A percentile compares a stretch with the other conserved stretches of the same genome.
Conservation (phyloP, 2,797 vertebrate species). For the Rachycentron canadum region DNA sequence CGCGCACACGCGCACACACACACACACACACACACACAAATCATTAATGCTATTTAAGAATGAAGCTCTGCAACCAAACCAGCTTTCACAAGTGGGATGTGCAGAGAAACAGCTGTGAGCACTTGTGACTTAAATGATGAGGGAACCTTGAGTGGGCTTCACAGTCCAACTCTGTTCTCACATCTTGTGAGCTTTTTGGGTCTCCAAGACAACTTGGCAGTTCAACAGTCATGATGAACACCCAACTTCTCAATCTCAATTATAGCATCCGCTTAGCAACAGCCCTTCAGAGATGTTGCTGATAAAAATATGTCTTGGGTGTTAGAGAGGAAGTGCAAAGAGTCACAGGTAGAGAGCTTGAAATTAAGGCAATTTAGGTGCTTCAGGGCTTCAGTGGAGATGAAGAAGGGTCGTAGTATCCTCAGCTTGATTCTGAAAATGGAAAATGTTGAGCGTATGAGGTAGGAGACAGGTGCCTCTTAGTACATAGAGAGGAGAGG, state of each 20-base stretch:
- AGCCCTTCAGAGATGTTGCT: background rate
- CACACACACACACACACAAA: no score
- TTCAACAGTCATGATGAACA: background rate
- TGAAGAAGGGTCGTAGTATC: background rate
- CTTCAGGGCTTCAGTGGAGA: background rate
- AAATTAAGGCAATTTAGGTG: conserved; percentile 24
- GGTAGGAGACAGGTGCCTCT: background rate
- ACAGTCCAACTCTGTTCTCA: background rate
- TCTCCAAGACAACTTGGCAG: conserved; percentile 19
- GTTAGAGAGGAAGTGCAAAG: background rate
- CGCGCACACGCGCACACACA: background rate
- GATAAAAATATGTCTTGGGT: background rate
- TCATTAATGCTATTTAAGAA: background rate
- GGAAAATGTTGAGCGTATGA: background rate
- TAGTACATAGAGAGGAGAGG: background rate
- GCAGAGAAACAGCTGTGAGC: conserved; percentile 28
- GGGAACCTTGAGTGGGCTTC: background rate
- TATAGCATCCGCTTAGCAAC: background rate
- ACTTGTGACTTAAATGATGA: conserved; percentile 7
- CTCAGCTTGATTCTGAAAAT: background rate
- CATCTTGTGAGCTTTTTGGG: conserved; percentile 9
- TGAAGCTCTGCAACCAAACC: background rate
- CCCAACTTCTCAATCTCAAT: background rate
- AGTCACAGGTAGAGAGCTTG: conserved; percentile 2
- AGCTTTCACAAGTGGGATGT: background rate